A percentile compares a stretch with the other conserved stretches of the same genome.
These are phyloP conservation scores for Cladopsammia gracilis DNA, from an alignment of 64 coral and sea anemone genomes.

Conservation along the genomic window DNA sequence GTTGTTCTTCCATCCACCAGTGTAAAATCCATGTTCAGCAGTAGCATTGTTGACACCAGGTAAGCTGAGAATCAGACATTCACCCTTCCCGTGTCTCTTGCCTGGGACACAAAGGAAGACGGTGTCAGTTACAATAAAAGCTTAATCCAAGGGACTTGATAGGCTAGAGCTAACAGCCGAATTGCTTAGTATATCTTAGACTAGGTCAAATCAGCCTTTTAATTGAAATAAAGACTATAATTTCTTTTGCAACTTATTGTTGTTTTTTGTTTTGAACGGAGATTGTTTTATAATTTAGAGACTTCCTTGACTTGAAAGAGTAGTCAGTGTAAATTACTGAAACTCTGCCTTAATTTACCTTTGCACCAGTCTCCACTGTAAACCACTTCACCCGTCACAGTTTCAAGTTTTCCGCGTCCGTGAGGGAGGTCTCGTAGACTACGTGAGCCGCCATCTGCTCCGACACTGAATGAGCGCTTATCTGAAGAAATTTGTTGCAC, in stretches of 20 bases:
- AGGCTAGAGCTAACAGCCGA: no score
- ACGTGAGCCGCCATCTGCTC: neutral
- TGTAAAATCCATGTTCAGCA: conserved; percentile 44
- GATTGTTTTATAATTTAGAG: no score
- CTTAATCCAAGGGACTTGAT: no score
- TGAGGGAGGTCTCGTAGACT: conserved; percentile 10
- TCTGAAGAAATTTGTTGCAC: neutral
- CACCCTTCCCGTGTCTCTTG: conserved; percentile 42
- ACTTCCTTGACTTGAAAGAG: no score
- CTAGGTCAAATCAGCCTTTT: no score
- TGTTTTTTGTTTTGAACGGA: no score
- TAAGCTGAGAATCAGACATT: conserved; percentile 33
- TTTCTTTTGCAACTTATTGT: no score
- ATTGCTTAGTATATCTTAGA: no score
- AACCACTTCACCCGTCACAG: conserved; percentile 2
- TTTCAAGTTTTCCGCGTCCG: conserved; percentile 29
- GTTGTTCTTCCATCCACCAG: conserved; percentile 50
- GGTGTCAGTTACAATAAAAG: no score
- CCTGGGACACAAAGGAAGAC: neutral
- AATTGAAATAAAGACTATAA: no score
- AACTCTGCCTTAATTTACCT: neutral
- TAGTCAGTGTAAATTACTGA: no score
- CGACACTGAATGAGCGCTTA: neutral
- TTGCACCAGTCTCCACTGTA: conserved; percentile 56
- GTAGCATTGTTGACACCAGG: neutral